Evolutionary conservation across 2,797 vertebrate species (phyloP), one percentile per base, ranked within the genome.

Genomic region (Fistularia tabacaria): DNA sequence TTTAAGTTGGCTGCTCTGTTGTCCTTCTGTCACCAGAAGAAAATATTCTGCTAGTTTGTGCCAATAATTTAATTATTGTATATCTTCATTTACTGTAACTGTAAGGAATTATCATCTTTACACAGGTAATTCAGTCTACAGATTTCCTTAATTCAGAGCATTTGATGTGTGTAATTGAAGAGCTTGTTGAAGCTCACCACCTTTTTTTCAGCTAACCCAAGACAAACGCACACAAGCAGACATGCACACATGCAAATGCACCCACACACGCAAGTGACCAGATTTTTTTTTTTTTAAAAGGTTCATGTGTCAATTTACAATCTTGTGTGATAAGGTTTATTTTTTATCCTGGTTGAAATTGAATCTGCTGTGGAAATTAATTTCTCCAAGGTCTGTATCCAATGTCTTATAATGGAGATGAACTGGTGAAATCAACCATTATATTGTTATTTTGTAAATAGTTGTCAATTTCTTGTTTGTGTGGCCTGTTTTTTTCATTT

Each of bases 361-460:
- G 48, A 61, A 36, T 38, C 59, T 46, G 45, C 59, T 15, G 56
- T 54, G 13, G 47, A 38, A 55, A 47, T 59, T 61, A 41, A 51
- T 70, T 72, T 43, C 51, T 48, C 36, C 25, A 66, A 41, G 8
- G 6, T 60, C 48, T 53, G 39, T 43, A 36, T 64, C n/a, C 68
- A 40, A 14, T 4, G 6, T 46, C 45, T 14, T 14, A 14, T 10
- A 9, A 62, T 64, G 49, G 47, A 54, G 53, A 54, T 46, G 14
- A 61, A 62, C 14, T 47, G 54, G 13, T 68, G 13, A 43, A 64
- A 54, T 71, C 75, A 51, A 63, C 74, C 73, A 79, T 65, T 83
- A 54, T 77, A 82, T 68, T 80, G 48, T 75, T 72, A 51, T 66
- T 67, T 83, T 90, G 89, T 91, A 90, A 85, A 90, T 90, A 90